Evolutionary conservation across 1,140 invertebrate species (phyloP), one percentile per base, ranked within the genome.

Genomic region (Hycleus phaleratus): DNA sequence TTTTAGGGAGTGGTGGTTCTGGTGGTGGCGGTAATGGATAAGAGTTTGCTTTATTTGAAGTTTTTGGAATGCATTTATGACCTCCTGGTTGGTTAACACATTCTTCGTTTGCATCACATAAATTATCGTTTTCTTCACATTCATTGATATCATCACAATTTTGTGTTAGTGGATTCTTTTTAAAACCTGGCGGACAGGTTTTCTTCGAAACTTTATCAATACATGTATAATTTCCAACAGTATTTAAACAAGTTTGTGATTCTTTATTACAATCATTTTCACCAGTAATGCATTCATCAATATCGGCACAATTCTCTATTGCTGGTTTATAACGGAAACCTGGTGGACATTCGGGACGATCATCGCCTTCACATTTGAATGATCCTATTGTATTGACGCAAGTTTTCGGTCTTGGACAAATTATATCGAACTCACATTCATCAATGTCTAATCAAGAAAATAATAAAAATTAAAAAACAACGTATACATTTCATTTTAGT

Each of bases 51-150:
- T 58, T 51, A 32, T 39, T 43, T 38, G 50, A 42, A 32, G 55
- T 61, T 56, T 53, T 54, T 9, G 56, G 80, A 50, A 74, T 74
- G 66, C 90, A 92, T 49, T 81, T 80, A 62, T 88, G 90, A 43
- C 84, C 81, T 1, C 89, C 90, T 2, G 79, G 75, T 38, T 85
- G 81, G 69, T 93, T 92, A 0, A 84, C 71, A 66, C 90, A 92
- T 2, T 79, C 69, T 50, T 83, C 78, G 63, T 82, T 78, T 4
- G 81, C 74, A 42, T 75, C 77, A 65, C 87, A 90, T 0, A 81
- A 75, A 38, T 81, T 79, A n/a, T 78, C 69, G 39, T 77, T 75
- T 46, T 83, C 81, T 11, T 76, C 71, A 69, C 90, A 93, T 72
- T 93, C 89, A 60, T 92, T 78, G 24, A 90, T 81, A 76, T 93